Base-by-base conservation (phyloP, 2,797 vertebrate species). In the Phoxinus dragarum region DNA sequence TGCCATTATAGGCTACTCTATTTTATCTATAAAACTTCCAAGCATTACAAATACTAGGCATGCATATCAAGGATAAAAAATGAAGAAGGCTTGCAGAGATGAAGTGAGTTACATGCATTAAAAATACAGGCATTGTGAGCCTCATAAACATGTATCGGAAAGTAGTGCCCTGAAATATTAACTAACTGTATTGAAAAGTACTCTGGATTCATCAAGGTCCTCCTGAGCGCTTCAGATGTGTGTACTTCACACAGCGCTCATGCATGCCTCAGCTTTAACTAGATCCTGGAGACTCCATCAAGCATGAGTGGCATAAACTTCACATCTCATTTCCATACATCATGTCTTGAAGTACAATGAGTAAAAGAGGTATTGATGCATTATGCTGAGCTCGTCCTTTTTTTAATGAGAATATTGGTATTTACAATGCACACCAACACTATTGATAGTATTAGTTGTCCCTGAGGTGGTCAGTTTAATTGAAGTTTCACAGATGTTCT, bases 341-440 rank as follows among this genome's bases (percentile, higher is more conserved):
- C 61, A 80, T 72, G 40, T 66, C 76, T 78, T 87, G 67, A 82
- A 72, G 78, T 71, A 75, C 49, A 71, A 78, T 42, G 21, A 49
- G 81, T 68, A 4, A 19, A n/a, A 69, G 34, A 67, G 44, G 21
- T 79, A 80, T 71, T 75, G 42, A 81, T 6, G 1, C 7, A 47
- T 75, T 81, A 86, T 87, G 86, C 82, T 86, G 84, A 88, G 76
- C 78, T 49, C 16, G 49, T n/a, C 19, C 11, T 80, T 86, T 75
- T 75, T 85, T 85, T 8, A 75, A 82, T 52, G 11, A 68, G 69
- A 72, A 88, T 85, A 74, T 81, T 81, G 78, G 52, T 88, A 88
- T 86, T 84, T 80, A 83, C 14, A 85, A 82, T 80, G 54, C 34
- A 76, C n/a, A 64, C 36, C 66, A 19, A 6, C 44, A 21, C 7